Percentiles rank a stretch among this genome's conserved stretches.
Evolutionary conservation across 2,113 vertebrate species (phyloP).

Genomic region (Ophiodon elongatus): DNA sequence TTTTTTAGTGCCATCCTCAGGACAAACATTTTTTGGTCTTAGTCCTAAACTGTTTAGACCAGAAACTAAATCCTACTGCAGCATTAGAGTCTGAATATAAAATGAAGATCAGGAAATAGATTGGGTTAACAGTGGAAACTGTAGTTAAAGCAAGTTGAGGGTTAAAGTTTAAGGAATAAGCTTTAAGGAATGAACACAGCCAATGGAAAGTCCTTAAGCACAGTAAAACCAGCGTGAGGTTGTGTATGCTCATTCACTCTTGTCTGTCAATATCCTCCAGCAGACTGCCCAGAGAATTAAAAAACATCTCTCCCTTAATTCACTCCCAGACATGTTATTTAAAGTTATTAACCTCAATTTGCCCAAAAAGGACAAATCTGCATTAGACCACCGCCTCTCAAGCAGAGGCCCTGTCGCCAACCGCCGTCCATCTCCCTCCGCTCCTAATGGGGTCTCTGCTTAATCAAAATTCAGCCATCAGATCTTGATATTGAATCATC

Average conservation of each 20-base stretch:
- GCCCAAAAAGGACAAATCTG: constrained; percentile 91
- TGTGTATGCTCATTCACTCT: constrained; percentile 43
- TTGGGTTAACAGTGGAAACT: not conserved
- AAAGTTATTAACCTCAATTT: constrained; percentile 99
- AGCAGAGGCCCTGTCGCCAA: constrained; percentile 88
- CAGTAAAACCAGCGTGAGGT: constrained; percentile 31
- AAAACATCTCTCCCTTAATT: constrained; percentile 87
- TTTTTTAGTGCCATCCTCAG: not conserved
- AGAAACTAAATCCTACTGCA: not conserved
- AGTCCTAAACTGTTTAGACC: not conserved
- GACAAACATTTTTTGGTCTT: not conserved
- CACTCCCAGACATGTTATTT: constrained; percentile 96
- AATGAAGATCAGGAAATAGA: not conserved
- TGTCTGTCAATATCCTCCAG: constrained; percentile 67
- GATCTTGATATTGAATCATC: constrained; percentile 99
- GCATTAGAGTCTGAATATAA: not conserved
- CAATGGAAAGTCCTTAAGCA: constrained; percentile 9
- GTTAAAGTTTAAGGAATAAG: not conserved
- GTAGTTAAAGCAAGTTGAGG: not conserved
- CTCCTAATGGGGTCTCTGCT: constrained; percentile 98
- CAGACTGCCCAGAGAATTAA: constrained; percentile 90
- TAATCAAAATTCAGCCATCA: constrained; percentile 99
- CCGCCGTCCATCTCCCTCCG: constrained; percentile 92
- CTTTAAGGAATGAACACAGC: not conserved
- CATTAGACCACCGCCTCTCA: constrained; percentile 96